A percentile compares a stretch with the other conserved stretches of the same genome.
phyloP scores from a whole-genome alignment of 2,797 vertebrate genomes.

The Labeo calbasu region DNA sequence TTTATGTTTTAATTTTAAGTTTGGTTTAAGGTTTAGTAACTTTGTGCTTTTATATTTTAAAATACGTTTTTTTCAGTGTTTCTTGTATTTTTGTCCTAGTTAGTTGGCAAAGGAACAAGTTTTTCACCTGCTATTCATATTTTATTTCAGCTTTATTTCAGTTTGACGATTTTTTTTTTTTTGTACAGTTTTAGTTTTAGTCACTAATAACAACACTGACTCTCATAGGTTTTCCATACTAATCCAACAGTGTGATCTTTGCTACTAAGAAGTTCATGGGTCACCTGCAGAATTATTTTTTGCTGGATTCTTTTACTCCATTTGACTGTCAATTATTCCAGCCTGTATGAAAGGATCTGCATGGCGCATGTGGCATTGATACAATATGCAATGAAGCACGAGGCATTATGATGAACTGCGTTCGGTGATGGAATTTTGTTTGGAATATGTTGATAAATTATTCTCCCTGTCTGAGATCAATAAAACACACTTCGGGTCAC shows the following conservation, averaged over 20 bases:
- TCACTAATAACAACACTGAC: neutral
- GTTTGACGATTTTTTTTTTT: neutral
- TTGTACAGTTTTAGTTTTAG: neutral
- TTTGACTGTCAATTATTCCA: neutral
- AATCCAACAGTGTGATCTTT: neutral
- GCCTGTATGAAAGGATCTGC: neutral
- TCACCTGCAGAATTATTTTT: neutral
- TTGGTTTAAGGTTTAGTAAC: too few relatives aligned
- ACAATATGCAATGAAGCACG: neutral
- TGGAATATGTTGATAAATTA: slow-evolving; percentile 39
- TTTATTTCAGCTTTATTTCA: neutral
- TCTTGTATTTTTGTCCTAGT: too few relatives aligned
- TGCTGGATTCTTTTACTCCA: neutral
- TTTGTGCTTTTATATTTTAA: too few relatives aligned
- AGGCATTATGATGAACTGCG: slow-evolving; percentile 21
- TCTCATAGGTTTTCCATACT: neutral
- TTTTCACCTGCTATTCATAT: neutral
- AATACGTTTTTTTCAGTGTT: too few relatives aligned
- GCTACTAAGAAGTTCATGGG: neutral
- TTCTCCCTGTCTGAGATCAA: slow-evolving; percentile 32
- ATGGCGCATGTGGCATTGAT: slow-evolving; percentile 15
- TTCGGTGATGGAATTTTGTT: slow-evolving; percentile 39
- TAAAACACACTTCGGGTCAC: slow-evolving; percentile 41
- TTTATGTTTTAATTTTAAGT: too few relatives aligned
- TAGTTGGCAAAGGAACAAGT: neutral